Percentiles rank a stretch among this genome's conserved stretches.
Evolutionary conservation across 2,888 invertebrate genomes (phyloP).

Genomic region (Morpho achilles): DNA sequence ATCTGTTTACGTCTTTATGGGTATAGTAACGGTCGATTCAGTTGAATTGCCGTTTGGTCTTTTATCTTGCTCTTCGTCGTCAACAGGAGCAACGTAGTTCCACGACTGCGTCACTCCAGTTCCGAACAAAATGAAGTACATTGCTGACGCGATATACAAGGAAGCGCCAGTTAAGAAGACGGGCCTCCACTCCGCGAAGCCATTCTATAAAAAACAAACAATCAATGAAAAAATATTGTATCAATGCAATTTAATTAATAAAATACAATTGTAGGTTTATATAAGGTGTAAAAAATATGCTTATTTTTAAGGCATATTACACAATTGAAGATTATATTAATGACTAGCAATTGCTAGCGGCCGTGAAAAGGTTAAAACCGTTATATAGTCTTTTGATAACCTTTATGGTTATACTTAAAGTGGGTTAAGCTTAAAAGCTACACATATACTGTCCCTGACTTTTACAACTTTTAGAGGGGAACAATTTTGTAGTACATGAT

Average conservation of each 20-base stretch:
- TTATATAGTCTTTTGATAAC: too few species aligned
- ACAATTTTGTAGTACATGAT: too few species aligned
- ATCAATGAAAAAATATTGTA: too few species aligned
- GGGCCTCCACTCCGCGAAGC: constrained; percentile 86
- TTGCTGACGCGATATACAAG: constrained; percentile 83
- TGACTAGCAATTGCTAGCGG: too few species aligned
- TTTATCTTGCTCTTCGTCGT: constrained; percentile 52
- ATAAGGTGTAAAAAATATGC: too few species aligned
- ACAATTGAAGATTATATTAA: too few species aligned
- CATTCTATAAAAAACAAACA: constrained; percentile 78
- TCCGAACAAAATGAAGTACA: constrained; percentile 85
- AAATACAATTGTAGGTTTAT: background rate
- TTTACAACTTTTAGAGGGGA: too few species aligned
- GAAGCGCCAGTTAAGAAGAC: constrained; percentile 86
- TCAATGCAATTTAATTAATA: background rate
- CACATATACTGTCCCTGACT: too few species aligned
- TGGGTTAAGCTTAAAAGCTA: too few species aligned
- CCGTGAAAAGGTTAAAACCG: too few species aligned
- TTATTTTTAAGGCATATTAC: too few species aligned
- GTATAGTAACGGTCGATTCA: constrained; percentile 58
- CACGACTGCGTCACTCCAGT: constrained; percentile 85
- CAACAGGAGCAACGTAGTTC: constrained; percentile 74
- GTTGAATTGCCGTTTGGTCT: constrained; percentile 44
- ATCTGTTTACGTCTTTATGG: constrained; percentile 50
- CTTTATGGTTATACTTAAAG: too few species aligned